Percentiles rank a stretch among this genome's conserved stretches.
Conservation (phyloP, 2,113 vertebrate genomes). For the Merops nubicus region DNA sequence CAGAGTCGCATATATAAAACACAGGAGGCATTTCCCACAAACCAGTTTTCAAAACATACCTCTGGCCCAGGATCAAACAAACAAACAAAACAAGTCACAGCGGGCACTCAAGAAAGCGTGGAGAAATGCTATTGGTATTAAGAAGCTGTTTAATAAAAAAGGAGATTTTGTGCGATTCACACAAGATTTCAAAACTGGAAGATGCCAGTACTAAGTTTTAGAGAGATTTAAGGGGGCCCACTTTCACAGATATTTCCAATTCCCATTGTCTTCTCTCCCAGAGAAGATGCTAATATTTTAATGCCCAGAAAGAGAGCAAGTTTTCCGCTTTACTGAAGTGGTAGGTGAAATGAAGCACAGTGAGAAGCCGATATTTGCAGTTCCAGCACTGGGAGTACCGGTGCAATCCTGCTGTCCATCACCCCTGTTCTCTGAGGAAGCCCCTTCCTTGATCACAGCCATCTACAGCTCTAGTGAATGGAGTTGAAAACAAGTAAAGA, state of each 20-base stretch:
- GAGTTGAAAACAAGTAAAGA: neutral
- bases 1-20: neutral
- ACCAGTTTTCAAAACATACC: neutral
- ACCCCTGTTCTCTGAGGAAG: neutral
- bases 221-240: neutral
- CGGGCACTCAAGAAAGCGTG: rapidly evolving
- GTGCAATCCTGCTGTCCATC: neutral
- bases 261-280: rapidly evolving
- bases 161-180: neutral
- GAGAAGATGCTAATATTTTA: neutral
- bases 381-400: neutral
- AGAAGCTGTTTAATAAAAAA: neutral
- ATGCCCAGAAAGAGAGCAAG: neutral
- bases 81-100: neutral
- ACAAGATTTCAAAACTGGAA: neutral
- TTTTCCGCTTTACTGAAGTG: constrained; percentile 25
- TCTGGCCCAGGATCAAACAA: neutral
- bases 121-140: neutral
- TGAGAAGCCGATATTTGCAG: constrained; percentile 32
- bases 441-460: neutral
- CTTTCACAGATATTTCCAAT: constrained; percentile 5
- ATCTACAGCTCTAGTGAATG: neutral
- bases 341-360: constrained; percentile 53
- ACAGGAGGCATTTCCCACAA: neutral
- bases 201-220: neutral